phyloP scores from a whole-genome alignment of 2,888 invertebrate genomes.

The Pocota personata region DNA sequence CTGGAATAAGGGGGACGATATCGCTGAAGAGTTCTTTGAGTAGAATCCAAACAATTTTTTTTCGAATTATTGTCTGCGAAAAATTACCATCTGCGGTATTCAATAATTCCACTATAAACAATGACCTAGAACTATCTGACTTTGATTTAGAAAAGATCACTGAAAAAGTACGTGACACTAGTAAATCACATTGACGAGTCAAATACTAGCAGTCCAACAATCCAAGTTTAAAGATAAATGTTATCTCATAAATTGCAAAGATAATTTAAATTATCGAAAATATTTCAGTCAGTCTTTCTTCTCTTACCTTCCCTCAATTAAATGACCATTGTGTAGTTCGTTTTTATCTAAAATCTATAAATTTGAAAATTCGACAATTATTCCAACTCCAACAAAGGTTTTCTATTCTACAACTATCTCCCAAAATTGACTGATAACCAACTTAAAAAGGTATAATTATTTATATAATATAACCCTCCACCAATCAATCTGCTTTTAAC shows the following conservation, averaged over 20 bases:
- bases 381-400: conserved; percentile 18
- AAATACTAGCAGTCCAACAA: not conserved
- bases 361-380: conserved; percentile 27
- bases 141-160: too few relatives aligned
- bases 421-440: conserved; percentile 2
- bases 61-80: too few relatives aligned
- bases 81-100: too few relatives aligned
- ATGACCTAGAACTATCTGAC: too few relatives aligned
- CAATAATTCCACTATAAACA: too few relatives aligned
- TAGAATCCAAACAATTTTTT: too few relatives aligned
- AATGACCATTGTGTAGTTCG: not conserved
- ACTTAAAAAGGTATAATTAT: too few relatives aligned
- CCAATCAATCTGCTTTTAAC: conserved; percentile 40
- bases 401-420: not conserved
- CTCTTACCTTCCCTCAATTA: not conserved
- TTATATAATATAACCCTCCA: not conserved
- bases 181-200: not conserved
- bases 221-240: not conserved
- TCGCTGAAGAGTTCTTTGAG: too few relatives aligned
- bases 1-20: too few relatives aligned
- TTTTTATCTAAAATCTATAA: not conserved
- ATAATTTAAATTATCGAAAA: not conserved
- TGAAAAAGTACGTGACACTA: not conserved
- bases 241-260: not conserved
- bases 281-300: not conserved